Percentiles rank a stretch among this genome's conserved stretches.
phyloP scores from a whole-genome alignment of 2,797 vertebrate genomes.

The Lates japonicus region DNA sequence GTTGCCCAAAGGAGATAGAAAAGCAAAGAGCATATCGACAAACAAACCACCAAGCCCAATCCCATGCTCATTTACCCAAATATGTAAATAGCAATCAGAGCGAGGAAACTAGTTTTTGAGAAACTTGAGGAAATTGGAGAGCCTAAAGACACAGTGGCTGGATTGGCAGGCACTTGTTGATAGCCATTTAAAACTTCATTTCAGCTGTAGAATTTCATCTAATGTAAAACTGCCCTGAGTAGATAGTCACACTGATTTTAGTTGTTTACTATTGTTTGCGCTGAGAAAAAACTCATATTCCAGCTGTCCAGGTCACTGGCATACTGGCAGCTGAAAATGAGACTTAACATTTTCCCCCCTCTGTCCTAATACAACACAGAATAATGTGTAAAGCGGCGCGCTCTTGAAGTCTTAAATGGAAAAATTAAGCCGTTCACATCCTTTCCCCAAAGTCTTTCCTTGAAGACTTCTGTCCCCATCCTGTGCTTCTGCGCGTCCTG shows the following conservation, averaged over 20 bases:
- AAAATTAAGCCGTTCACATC: constrained; percentile 48
- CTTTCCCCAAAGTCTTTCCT: constrained; percentile 48
- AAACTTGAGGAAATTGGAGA: constrained; percentile 78
- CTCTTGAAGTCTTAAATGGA: constrained; percentile 25
- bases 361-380: constrained; percentile 32
- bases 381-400: constrained; percentile 9
- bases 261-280: constrained; percentile 43
- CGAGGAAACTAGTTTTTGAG: constrained; percentile 78
- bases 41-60: constrained; percentile 83
- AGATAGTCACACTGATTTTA: constrained; percentile 67
- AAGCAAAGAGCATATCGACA: constrained; percentile 87
- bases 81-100: constrained; percentile 88
- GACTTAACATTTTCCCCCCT: neutral
- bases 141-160: constrained; percentile 72
- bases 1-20: constrained; percentile 87
- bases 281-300: constrained; percentile 15
- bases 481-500: constrained; percentile 27
- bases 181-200: constrained; percentile 66
- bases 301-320: constrained; percentile 17
- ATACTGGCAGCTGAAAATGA: constrained; percentile 8
- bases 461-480: constrained; percentile 45
- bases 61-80: constrained; percentile 85
- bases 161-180: constrained; percentile 67
- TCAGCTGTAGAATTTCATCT: constrained; percentile 59
- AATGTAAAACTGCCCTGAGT: constrained; percentile 51